A percentile compares a stretch with the other conserved stretches of the same genome.
phyloP scores from a whole-genome alignment of 1,140 invertebrate species.

The Linepithema humile region DNA sequence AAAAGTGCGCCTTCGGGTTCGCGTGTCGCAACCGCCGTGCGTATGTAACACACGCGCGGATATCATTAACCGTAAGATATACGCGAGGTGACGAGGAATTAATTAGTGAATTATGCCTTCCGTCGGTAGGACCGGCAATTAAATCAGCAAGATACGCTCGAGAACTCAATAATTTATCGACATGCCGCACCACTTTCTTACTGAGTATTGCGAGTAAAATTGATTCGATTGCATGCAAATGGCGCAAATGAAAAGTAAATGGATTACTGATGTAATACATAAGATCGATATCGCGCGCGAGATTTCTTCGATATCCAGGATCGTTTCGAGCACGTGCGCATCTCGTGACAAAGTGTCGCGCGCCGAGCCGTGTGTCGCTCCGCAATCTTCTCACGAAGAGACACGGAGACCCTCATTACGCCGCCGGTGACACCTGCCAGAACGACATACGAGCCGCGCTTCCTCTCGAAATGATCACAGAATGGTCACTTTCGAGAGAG shows the following conservation, averaged over 20 bases:
- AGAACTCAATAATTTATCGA: conserved; percentile 8
- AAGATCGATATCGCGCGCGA: conserved; percentile 26
- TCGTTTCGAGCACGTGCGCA: not conserved
- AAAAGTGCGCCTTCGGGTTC: conserved; percentile 26
- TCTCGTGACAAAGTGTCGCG: conserved; percentile 16
- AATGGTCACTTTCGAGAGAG: conserved; percentile 48
- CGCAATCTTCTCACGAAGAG: conserved; percentile 28
- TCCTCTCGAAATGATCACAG: conserved; percentile 58
- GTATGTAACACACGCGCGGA: not conserved
- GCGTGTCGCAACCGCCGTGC: conserved; percentile 7
- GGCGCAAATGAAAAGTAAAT: not conserved
- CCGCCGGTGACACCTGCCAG: conserved; percentile 23
- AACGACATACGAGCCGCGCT: conserved; percentile 21
- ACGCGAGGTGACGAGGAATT: conserved; percentile 32
- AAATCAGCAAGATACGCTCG: conserved; percentile 19
- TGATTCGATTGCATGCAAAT: not conserved
- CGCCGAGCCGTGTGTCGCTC: not conserved
- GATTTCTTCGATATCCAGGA: conserved; percentile 9
- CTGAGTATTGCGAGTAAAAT: not conserved
- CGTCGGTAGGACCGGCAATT: conserved; percentile 18
- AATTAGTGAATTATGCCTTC: conserved; percentile 39
- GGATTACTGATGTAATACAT: not conserved
- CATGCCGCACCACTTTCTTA: not conserved
- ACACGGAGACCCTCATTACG: conserved; percentile 19
- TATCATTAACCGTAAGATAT: conserved; percentile 20